These are phyloP conservation scores for Teinopalpus imperialis DNA, from an alignment of 2,888 invertebrate genomes.

Conservation along the genomic window DNA sequence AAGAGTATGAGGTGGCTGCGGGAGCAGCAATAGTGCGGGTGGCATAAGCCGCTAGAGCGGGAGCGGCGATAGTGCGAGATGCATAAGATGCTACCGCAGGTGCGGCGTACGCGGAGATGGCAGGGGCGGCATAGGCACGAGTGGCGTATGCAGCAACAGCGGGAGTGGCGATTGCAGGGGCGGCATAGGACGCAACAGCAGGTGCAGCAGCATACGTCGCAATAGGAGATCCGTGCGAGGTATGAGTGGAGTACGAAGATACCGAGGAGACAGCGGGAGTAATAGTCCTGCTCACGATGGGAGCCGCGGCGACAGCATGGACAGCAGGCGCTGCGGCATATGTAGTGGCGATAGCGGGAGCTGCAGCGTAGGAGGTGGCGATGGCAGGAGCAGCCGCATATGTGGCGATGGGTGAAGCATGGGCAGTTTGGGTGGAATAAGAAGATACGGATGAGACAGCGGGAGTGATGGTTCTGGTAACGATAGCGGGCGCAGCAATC, in stretches of 20 bases:
- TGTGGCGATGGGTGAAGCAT: conserved; percentile 40
- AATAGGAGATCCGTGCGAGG: conserved; percentile 44
- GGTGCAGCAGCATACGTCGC: conserved; percentile 54
- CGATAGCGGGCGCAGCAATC: conserved; percentile 35
- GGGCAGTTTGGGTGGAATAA: conserved; percentile 46
- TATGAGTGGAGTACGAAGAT: conserved; percentile 50
- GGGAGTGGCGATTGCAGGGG: conserved; percentile 47
- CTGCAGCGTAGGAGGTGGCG: too few relatives aligned
- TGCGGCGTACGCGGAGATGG: conserved; percentile 52
- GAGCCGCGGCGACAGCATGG: background rate
- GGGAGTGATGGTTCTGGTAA: conserved; percentile 62
- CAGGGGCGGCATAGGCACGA: conserved; percentile 45
- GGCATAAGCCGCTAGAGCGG: conserved; percentile 46
- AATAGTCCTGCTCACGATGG: conserved; percentile 40
- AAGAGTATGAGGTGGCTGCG: conserved; percentile 16
- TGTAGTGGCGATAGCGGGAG: too few relatives aligned
- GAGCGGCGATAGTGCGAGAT: conserved; percentile 55
- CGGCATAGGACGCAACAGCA: conserved; percentile 42
- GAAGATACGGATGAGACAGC: conserved; percentile 52
- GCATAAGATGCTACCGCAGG: conserved; percentile 35
- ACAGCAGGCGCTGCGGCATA: conserved; percentile 59
- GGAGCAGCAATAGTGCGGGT: conserved; percentile 37
- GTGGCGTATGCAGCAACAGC: conserved; percentile 42
- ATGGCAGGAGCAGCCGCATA: conserved; percentile 47
- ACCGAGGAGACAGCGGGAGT: conserved; percentile 39